A percentile compares a stretch with the other conserved stretches of the same genome.
phyloP scores from a whole-genome alignment of 2,888 invertebrate species.

The Aphidoletes aphidimyza region DNA sequence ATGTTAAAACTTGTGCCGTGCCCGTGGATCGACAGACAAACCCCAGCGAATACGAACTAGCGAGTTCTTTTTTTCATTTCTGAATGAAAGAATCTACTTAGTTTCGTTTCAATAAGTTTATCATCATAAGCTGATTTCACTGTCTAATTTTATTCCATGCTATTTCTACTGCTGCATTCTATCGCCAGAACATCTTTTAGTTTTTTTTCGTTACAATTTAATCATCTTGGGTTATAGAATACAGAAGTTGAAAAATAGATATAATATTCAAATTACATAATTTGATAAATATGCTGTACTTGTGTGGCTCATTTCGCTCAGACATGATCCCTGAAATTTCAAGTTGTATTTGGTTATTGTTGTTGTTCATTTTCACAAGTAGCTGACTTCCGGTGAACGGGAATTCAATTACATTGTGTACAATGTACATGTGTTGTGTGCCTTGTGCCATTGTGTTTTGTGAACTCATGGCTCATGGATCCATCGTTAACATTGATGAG shows the following conservation, averaged over 20 bases:
- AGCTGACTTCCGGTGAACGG: constrained; percentile 53
- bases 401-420: constrained; percentile 14
- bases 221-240: too few relatives aligned
- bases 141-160: neutral
- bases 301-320: neutral
- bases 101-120: constrained; percentile 4
- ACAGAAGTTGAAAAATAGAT: neutral
- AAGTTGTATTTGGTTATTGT: too few relatives aligned
- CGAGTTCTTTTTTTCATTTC: neutral
- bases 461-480: too few relatives aligned
- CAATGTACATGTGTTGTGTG: neutral
- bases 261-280: constrained; percentile 41
- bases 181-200: neutral
- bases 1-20: neutral
- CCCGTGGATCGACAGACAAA: too few relatives aligned
- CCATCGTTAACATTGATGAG: neutral
- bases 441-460: constrained; percentile 25
- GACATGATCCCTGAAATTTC: neutral
- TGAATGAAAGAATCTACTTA: constrained; percentile 23
- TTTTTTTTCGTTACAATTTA: too few relatives aligned
- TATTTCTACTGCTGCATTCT: neutral
- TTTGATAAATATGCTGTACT: constrained; percentile 8
- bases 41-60: neutral
- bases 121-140: constrained; percentile 31
- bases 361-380: constrained; percentile 47